Percentiles rank a stretch among this genome's conserved stretches.
Evolutionary conservation across 2,888 invertebrate species (phyloP).

Genomic region (Diloba caeruleocephala): DNA sequence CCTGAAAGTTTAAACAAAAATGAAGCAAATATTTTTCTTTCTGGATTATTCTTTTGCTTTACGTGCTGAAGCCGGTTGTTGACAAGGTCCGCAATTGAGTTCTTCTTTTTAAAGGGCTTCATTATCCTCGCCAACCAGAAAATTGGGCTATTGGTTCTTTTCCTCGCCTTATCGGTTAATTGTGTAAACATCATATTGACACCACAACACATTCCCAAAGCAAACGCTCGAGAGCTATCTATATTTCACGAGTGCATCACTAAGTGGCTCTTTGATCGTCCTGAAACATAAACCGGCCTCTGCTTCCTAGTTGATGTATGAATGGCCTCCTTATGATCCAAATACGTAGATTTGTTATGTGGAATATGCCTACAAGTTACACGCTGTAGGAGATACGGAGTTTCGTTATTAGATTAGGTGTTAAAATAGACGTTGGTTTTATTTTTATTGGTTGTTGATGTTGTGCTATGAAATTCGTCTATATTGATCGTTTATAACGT

Average conservation of each 20-base stretch:
- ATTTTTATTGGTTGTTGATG: neutral
- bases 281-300: conserved; percentile 63
- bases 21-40: no score
- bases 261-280: conserved; percentile 77
- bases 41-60: no score
- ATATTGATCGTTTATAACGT: neutral
- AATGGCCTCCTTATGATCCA: conserved; percentile 66
- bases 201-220: conserved; percentile 38
- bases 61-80: no score
- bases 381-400: conserved; percentile 8
- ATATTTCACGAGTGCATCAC: conserved; percentile 56
- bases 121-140: no score
- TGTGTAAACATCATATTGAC: conserved; percentile 25
- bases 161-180: neutral
- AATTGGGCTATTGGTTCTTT: no score
- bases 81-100: no score
- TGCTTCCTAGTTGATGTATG: conserved; percentile 72
- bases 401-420: conserved; percentile 3
- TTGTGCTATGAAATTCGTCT: neutral
- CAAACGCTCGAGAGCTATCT: conserved; percentile 52
- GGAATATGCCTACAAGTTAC: conserved; percentile 36
- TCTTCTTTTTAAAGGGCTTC: no score
- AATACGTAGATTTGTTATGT: conserved; percentile 58
- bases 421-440: conserved; percentile 6
- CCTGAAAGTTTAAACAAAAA: no score